These are phyloP conservation scores for Ormyrus pomaceus DNA, from an alignment of 2,888 invertebrate species.

Conservation along the genomic window DNA sequence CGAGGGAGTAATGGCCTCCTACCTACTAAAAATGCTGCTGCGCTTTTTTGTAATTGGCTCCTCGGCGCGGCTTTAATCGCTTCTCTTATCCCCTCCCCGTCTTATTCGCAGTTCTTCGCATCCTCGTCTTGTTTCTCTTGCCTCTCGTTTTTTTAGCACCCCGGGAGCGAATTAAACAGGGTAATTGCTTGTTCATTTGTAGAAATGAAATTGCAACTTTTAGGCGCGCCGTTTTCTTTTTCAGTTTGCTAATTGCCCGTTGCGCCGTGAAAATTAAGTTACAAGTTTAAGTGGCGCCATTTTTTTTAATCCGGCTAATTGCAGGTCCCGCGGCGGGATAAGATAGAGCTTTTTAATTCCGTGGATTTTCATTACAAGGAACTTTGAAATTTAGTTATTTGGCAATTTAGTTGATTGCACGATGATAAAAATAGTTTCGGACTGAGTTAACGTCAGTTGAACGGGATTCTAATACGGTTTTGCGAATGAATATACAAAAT, in stretches of 20 bases:
- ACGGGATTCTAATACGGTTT: too few species aligned
- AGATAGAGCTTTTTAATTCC: neutral
- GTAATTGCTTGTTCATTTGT: conserved; percentile 41
- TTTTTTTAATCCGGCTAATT: too few species aligned
- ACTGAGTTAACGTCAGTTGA: too few species aligned
- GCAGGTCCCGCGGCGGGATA: too few species aligned
- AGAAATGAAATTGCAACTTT: conserved; percentile 39
- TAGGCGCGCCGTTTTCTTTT: neutral
- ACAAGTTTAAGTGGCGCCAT: neutral
- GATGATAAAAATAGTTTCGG: neutral
- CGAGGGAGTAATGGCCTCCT: too few species aligned
- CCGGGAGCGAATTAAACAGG: conserved; percentile 15
- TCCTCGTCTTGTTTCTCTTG: conserved; percentile 5
- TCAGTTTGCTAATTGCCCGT: conserved; percentile 15
- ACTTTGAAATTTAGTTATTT: neutral
- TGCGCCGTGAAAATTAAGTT: conserved; percentile 1
- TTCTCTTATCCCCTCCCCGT: neutral
- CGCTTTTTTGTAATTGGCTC: too few species aligned
- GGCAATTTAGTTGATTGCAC: neutral
- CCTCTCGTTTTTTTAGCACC: conserved; percentile 3
- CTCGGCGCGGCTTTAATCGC: too few species aligned
- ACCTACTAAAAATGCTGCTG: too few species aligned
- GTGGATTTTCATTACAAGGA: neutral
- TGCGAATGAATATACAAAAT: too few species aligned
- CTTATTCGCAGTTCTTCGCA: conserved; percentile 29